Percentiles rank a stretch among this genome's conserved stretches.
Conservation (phyloP, 2,888 invertebrate genomes). For the Mallateleia sp. region DNA sequence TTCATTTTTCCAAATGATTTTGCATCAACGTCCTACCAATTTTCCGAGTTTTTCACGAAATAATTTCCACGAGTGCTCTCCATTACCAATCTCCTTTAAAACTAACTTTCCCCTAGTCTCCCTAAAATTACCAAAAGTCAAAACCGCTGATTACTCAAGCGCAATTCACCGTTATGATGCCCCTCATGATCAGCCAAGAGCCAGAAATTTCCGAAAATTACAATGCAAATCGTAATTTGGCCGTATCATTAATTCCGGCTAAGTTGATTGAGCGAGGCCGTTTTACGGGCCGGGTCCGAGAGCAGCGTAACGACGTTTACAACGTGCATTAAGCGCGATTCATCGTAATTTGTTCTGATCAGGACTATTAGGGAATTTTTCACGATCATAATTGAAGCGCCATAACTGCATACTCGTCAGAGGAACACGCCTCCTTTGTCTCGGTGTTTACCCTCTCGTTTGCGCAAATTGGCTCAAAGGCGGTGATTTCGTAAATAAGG, state of each 20-base stretch:
- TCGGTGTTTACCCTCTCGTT: conserved; percentile 66
- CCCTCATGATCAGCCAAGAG: background rate
- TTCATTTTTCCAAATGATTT: no score
- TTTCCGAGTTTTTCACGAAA: no score
- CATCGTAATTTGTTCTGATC: conserved; percentile 46
- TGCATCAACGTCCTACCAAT: no score
- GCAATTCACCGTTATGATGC: background rate
- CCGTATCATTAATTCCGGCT: conserved; percentile 42
- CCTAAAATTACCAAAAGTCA: no score
- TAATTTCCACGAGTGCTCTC: no score
- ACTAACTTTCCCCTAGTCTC: no score
- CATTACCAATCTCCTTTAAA: no score
- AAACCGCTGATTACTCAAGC: no score
- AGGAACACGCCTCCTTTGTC: conserved; percentile 51
- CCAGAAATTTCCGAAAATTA: conserved; percentile 42
- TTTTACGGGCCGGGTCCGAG: background rate
- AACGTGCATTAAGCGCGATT: conserved; percentile 44
- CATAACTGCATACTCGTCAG: conserved; percentile 51
- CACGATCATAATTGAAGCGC: conserved; percentile 62
- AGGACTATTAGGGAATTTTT: conserved; percentile 57
- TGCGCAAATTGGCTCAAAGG: conserved; percentile 53
- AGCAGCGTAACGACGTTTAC: conserved; percentile 35
- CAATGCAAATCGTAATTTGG: conserved; percentile 63
- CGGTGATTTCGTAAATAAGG: conserved; percentile 62
- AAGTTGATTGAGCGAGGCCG: conserved; percentile 30